Conservation (phyloP, 1,140 invertebrate species). For the Maconellicoccus hirsutus region DNA sequence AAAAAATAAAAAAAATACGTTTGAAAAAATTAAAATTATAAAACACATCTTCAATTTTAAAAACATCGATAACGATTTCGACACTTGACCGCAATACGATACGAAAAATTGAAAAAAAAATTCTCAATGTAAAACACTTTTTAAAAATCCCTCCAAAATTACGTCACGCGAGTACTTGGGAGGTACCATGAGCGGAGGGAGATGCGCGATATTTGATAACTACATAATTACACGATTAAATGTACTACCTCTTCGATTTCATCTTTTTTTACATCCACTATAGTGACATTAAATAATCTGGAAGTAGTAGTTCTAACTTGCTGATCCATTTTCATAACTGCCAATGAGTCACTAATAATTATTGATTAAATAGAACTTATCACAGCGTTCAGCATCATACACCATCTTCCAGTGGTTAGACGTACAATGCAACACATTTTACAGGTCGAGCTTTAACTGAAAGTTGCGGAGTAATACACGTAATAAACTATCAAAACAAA, state of each 20-base stretch:
- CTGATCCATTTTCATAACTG: conserved; percentile 17
- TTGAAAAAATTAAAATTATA: neutral
- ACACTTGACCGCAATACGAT: neutral
- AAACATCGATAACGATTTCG: neutral
- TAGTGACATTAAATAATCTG: conserved; percentile 47
- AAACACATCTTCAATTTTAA: neutral
- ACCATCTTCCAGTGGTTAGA: conserved; percentile 5
- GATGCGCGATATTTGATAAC: conserved; percentile 4
- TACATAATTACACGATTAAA: conserved; percentile 6
- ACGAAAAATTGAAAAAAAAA: neutral
- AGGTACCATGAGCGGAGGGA: neutral
- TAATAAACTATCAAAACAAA: conserved; percentile 15
- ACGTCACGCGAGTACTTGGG: neutral
- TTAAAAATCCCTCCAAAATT: neutral
- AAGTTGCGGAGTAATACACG: conserved; percentile 12
- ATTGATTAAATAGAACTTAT: neutral
- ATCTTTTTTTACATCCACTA: conserved; percentile 63
- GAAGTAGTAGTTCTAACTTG: conserved; percentile 34
- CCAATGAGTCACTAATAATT: neutral
- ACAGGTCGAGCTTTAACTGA: conserved; percentile 16
- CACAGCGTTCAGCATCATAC: conserved; percentile 1
- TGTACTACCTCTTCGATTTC: conserved; percentile 64
- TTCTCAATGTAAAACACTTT: neutral
- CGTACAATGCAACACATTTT: conserved; percentile 18
- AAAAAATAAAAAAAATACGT: conserved; percentile 36